These are phyloP conservation scores for Drosophila quasianomalipes DNA, from an alignment of 2,888 invertebrate genomes.

Conservation along the genomic window DNA sequence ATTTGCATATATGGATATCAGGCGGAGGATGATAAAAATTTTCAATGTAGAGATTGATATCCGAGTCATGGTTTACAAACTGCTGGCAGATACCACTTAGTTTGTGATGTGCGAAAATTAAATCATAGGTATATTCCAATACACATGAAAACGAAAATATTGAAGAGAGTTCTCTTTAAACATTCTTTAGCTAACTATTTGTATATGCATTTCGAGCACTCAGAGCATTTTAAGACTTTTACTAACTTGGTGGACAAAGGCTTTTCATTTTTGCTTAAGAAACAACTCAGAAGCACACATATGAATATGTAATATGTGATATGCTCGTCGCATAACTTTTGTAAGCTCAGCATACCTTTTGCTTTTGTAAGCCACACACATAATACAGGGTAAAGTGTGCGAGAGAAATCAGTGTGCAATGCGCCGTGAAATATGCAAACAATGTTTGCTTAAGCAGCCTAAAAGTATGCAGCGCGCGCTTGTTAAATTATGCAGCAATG, in stretches of 20 bases:
- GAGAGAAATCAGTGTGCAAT: conserved; percentile 71
- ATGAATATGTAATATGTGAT: not conserved
- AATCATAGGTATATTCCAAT: not conserved
- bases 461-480: conserved; percentile 61
- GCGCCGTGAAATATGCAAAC: conserved; percentile 77
- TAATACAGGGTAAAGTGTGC: conserved; percentile 8
- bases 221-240: not conserved
- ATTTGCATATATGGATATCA: not conserved
- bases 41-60: not conserved
- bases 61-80: not conserved
- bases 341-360: not conserved
- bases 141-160: not conserved
- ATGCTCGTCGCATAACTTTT: not conserved
- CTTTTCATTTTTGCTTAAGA: not conserved
- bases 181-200: not conserved
- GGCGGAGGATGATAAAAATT: not conserved
- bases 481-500: conserved; percentile 76
- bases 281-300: not conserved
- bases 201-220: rapidly evolving
- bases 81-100: not conserved
- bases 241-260: not conserved
- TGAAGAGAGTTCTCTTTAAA: not conserved
- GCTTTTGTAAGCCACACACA: not conserved
- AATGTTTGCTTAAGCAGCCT: conserved; percentile 69
- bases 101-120: not conserved